Evolutionary conservation across 2,797 vertebrate species (phyloP).

Genomic region (Setipinna tenuifilis): DNA sequence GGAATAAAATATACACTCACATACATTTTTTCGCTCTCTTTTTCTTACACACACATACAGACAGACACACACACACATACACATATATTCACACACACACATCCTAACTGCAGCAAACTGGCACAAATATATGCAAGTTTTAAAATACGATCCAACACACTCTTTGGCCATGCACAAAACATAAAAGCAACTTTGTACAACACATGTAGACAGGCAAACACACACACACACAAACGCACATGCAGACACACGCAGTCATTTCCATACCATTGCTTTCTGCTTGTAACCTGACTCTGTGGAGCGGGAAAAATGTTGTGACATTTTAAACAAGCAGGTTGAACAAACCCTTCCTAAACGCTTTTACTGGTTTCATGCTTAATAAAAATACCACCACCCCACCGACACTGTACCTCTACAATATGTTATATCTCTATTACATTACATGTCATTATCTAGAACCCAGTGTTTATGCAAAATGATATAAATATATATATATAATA

Average conservation of each 20-base stretch:
- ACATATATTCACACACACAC: not conserved
- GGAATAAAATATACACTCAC: not conserved
- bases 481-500: no score
- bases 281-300: not conserved
- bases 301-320: not conserved
- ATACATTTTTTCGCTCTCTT: not conserved
- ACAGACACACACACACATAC: not conserved
- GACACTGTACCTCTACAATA: not conserved
- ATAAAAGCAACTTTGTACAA: not conserved
- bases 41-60: not conserved
- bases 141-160: not conserved
- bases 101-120: not conserved
- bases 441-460: not conserved
- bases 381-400: not conserved
- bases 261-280: not conserved
- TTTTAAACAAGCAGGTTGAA: not conserved
- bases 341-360: not conserved
- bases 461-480: not conserved
- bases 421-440: not conserved
- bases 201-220: not conserved
- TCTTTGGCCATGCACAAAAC: slow-evolving; percentile 9
- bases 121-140: not conserved
- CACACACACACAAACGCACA: not conserved
- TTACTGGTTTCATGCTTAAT: not conserved
- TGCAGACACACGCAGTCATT: not conserved